phyloP scores from a whole-genome alignment of 2,888 invertebrate species.

The Habroteleia sp. region DNA sequence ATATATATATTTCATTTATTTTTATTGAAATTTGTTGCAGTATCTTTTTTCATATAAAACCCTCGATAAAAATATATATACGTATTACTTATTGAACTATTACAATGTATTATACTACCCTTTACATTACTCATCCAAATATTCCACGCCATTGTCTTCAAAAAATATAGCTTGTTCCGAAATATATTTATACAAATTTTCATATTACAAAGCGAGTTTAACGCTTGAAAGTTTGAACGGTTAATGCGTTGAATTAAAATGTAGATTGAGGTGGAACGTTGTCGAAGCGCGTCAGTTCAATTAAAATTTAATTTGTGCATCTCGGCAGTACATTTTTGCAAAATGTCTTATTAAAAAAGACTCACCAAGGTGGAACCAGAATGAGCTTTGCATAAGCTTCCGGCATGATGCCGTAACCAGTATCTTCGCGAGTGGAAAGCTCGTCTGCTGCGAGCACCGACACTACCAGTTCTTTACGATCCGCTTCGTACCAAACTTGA shows the following conservation, averaged over 20 bases:
- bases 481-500: constrained; percentile 94
- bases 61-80: no score
- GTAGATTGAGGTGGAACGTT: constrained; percentile 2
- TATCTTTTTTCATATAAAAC: no score
- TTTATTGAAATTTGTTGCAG: no score
- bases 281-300: constrained; percentile 3
- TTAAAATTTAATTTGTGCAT: constrained; percentile 29
- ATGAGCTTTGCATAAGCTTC: constrained; percentile 93
- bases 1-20: no score
- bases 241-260: constrained; percentile 31
- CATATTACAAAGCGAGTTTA: constrained; percentile 2
- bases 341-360: constrained; percentile 35
- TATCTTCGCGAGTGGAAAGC: constrained; percentile 89
- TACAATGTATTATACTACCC: no score
- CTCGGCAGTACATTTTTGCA: background rate
- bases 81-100: no score
- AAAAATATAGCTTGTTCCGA: no score
- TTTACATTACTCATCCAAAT: no score
- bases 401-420: constrained; percentile 89
- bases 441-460: constrained; percentile 93
- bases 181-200: no score
- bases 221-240: constrained; percentile 6
- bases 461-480: constrained; percentile 90
- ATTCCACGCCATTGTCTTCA: no score
- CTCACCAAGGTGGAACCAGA: constrained; percentile 90